Percentiles rank a stretch among this genome's conserved stretches.
These are phyloP conservation scores for Arrhopalites spinosus DNA, from an alignment of 2,888 invertebrate species.

Conservation along the genomic window DNA sequence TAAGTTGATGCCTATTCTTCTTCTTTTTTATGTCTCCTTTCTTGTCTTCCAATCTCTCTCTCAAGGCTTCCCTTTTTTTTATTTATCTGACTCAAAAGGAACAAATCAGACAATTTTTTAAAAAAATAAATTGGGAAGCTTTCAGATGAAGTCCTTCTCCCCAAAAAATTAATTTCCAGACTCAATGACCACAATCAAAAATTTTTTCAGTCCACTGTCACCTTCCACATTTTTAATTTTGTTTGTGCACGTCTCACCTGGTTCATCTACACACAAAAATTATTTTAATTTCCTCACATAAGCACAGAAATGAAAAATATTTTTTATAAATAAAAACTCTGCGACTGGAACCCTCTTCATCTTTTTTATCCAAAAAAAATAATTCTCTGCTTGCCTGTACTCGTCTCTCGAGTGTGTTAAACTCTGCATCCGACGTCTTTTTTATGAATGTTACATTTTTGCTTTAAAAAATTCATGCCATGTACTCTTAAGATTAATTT, in stretches of 20 bases:
- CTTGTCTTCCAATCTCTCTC: constrained; percentile 13
- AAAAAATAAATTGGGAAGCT: no score
- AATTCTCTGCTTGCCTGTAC: no score
- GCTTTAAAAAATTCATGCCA: no score
- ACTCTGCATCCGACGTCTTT: background rate
- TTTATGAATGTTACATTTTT: constrained; percentile 3
- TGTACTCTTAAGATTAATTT: background rate
- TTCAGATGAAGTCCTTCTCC: no score
- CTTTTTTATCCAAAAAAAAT: background rate
- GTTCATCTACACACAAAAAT: no score
- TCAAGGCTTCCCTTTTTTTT: background rate
- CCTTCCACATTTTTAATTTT: background rate
- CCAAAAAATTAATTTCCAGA: no score
- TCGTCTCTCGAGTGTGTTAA: no score
- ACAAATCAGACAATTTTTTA: no score
- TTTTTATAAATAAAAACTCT: background rate
- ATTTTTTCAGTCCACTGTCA: background rate
- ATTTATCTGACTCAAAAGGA: no score
- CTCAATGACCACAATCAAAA: background rate
- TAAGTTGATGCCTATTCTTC: constrained; percentile 45
- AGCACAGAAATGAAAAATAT: background rate
- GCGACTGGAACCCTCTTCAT: background rate
- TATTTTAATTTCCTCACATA: no score
- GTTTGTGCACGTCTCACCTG: no score
- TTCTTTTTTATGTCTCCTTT: constrained; percentile 19